Evolutionary conservation across 2,797 vertebrate species (phyloP), one percentile per base, ranked within the genome.

Genomic region (Glossophaga mutica): DNA sequence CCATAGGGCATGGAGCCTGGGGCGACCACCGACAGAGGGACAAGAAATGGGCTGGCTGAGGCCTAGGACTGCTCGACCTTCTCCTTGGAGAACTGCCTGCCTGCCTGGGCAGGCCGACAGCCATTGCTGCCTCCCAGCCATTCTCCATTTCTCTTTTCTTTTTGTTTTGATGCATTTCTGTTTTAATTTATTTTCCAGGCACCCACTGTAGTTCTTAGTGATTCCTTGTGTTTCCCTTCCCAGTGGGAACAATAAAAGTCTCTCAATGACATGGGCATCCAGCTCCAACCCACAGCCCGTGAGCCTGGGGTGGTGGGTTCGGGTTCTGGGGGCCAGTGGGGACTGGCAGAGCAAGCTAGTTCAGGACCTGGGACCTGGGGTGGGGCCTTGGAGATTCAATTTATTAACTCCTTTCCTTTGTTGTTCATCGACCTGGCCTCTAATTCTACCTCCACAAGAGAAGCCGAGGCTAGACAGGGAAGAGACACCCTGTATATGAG

Each of bases 111-210:
- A 59, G 90, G 94, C 62, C 3, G 0, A 67, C 70, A 11, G 44
- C 74, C 71, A 67, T 62, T 12, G 34, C 81, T 78, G 94, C 91
- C 86, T 81, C 96, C 88, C 83, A 92, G 91, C 93, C 19, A 11
- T 29, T 96, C 93, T 95, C 83, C 83, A 10, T 74, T 65, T 83
- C 95, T 95, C 96, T 96, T 70, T 94, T 95, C 22, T 94, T 95
- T 93, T 91, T 96, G 97, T 96, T 96, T 95, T 90, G 65, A 87
- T 84, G 94, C 46, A 6, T 97, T 98, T 98, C 90, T 97, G 19
- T 97, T 98, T 98, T 98, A 98, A 98, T 98, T 99, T 99, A 98
- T 99, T 98, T 97, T 98, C 94, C 96, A 96, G 96, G 94, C 67
- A 44, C 95, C 93, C 12, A 9, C 91, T 96, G 52, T 98, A 98